These are phyloP conservation scores for Anarrhichthys ocellatus DNA, from an alignment of 2,113 vertebrate genomes.

Conservation along the genomic window DNA sequence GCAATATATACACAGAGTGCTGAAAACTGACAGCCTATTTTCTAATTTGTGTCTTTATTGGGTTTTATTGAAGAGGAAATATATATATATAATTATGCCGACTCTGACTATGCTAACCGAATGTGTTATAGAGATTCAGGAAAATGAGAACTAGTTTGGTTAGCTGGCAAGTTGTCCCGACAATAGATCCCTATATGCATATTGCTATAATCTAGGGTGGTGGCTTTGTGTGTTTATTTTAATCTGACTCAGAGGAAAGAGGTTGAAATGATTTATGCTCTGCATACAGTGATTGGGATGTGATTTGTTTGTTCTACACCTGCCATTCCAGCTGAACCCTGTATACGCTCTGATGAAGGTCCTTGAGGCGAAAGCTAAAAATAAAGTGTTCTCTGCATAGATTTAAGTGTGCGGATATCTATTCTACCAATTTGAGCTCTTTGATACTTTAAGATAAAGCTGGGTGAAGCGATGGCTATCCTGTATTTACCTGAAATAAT, in stretches of 20 bases:
- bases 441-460: background rate
- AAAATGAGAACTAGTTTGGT: background rate
- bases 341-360: too few species aligned
- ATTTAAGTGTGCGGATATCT: background rate
- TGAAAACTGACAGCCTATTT: conserved; percentile 1
- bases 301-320: too few species aligned
- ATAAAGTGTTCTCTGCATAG: background rate
- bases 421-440: background rate
- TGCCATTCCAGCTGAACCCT: too few species aligned
- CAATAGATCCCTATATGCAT: background rate
- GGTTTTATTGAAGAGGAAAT: background rate
- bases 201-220: background rate
- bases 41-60: background rate
- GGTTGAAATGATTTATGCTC: background rate
- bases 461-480: background rate
- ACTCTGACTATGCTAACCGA: background rate
- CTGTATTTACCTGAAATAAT: background rate
- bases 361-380: too few species aligned
- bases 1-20: background rate
- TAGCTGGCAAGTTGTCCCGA: background rate
- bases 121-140: background rate
- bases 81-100: background rate
- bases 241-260: background rate
- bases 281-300: too few species aligned
- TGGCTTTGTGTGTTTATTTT: background rate